Conservation (phyloP, 2,113 vertebrate species). For the Cyprinodon variegatus region DNA sequence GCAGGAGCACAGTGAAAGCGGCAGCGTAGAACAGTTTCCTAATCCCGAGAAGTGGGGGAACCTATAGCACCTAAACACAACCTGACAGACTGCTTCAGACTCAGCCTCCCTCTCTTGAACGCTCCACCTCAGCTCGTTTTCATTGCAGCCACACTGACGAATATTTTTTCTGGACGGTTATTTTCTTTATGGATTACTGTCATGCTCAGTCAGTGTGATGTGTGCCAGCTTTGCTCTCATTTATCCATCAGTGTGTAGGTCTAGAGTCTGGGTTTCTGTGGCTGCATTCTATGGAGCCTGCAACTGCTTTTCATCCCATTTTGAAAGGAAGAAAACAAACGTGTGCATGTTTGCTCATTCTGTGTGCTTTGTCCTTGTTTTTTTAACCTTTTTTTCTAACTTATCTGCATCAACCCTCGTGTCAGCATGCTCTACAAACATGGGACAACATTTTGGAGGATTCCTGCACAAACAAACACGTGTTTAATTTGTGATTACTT, state of each 20-base stretch:
- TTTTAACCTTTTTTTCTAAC: not conserved
- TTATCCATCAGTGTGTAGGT: conserved; percentile 34
- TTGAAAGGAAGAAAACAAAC: conserved; percentile 17
- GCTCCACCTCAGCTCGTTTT: conserved; percentile 22
- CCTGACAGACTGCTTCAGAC: conserved; percentile 58
- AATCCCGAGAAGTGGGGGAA: conserved; percentile 90
- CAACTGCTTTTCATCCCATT: conserved; percentile 11
- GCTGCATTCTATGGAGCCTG: conserved; percentile 34
- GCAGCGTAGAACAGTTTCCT: conserved; percentile 93
- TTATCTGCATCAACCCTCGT: conserved; percentile 28
- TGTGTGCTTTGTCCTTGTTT: not conserved
- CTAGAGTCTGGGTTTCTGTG: conserved; percentile 46
- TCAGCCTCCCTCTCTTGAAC: not conserved
- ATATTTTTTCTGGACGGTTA: conserved; percentile 30
- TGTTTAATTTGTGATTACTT: conserved; percentile 25
- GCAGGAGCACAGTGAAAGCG: conserved; percentile 89
- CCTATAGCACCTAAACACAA: conserved; percentile 86
- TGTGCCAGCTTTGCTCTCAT: conserved; percentile 51
- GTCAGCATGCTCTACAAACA: conserved; percentile 51
- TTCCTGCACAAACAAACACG: conserved; percentile 6
- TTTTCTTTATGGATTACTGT: conserved; percentile 21
- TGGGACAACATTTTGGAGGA: conserved; percentile 3
- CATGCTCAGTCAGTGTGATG: conserved; percentile 43
- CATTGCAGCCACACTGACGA: conserved; percentile 22
- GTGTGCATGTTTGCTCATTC: conserved; percentile 26